Conservation (phyloP, 2,113 vertebrate genomes). For the Ginglymostoma cirratum region DNA sequence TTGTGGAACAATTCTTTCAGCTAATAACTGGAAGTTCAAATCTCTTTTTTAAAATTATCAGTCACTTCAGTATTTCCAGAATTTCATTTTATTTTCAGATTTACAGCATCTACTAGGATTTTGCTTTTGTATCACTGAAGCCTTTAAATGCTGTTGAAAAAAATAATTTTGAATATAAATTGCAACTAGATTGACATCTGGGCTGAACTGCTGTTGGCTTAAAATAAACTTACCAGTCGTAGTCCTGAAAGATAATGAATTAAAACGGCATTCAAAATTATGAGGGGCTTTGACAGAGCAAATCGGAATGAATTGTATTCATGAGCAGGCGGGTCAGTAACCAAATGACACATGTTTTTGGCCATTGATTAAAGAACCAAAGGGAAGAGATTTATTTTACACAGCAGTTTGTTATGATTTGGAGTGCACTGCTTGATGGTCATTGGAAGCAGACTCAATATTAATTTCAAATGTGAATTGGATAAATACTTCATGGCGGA, state of each 20-base stretch:
- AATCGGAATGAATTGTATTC: neutral
- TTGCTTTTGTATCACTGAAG: neutral
- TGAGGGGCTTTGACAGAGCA: neutral
- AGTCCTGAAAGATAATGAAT: neutral
- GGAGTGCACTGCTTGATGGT: neutral
- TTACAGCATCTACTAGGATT: neutral
- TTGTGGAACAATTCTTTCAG: too few species aligned
- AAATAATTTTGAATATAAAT: neutral
- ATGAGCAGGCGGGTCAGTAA: neutral
- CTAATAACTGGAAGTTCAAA: too few species aligned
- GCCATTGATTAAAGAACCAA: neutral
- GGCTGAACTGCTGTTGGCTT: neutral
- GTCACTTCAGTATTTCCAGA: neutral
- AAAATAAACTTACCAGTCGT: neutral
- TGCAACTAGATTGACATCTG: neutral
- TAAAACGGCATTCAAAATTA: neutral
- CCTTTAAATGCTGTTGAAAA: neutral
- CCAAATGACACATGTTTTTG: neutral
- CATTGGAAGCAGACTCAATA: neutral
- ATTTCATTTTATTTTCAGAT: neutral
- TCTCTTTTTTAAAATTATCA: too few species aligned
- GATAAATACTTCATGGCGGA: neutral
- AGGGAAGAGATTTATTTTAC: neutral
- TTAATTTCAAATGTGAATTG: neutral
- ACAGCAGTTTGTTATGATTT: neutral